Evolutionary conservation across 2,888 invertebrate species (phyloP).

Genomic region (Dicranocentrus wangi): DNA sequence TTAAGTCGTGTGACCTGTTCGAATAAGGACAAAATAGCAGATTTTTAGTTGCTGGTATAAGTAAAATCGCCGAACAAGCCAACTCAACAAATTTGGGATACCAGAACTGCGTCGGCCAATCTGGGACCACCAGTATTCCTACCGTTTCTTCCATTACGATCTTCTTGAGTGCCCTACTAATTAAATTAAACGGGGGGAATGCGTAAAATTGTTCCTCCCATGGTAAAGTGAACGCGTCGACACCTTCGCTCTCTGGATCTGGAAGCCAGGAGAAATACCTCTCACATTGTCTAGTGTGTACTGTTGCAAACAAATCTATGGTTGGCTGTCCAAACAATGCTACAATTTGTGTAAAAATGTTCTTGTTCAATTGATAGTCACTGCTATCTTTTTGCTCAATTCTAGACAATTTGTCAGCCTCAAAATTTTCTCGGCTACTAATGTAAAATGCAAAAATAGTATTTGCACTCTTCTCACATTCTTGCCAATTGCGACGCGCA

Average conservation of each 20-base stretch:
- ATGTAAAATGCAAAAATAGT: slow-evolving; percentile 35
- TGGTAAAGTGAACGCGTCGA: slow-evolving; percentile 44
- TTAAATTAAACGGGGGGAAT: slow-evolving; percentile 44
- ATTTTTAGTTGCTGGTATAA: not conserved
- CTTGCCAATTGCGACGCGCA: slow-evolving; percentile 36
- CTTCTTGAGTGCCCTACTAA: slow-evolving; percentile 18
- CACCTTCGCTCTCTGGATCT: slow-evolving; percentile 1
- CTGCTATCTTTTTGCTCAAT: not conserved
- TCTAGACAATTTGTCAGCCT: slow-evolving; percentile 38
- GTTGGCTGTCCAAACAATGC: not conserved
- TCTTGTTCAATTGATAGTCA: slow-evolving; percentile 22
- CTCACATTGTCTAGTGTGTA: slow-evolving; percentile 17
- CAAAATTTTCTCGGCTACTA: slow-evolving; percentile 4
- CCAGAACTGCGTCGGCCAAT: slow-evolving; percentile 46
- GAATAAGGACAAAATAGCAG: slow-evolving; percentile 24
- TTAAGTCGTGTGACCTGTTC: slow-evolving; percentile 8
- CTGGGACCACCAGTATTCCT: slow-evolving; percentile 48
- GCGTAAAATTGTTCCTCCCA: slow-evolving; percentile 45
- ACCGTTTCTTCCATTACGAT: slow-evolving; percentile 4
- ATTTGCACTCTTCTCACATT: slow-evolving; percentile 41
- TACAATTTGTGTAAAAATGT: slow-evolving; percentile 11
- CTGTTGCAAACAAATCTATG: slow-evolving; percentile 51
- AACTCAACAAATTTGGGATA: too few relatives aligned
- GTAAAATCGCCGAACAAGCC: slow-evolving; percentile 14
- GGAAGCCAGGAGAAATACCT: slow-evolving; percentile 37